A percentile compares a stretch with the other conserved stretches of the same genome.
Evolutionary conservation across 2,888 invertebrate genomes (phyloP).

Genomic region (Gandaritis pyraliata): DNA sequence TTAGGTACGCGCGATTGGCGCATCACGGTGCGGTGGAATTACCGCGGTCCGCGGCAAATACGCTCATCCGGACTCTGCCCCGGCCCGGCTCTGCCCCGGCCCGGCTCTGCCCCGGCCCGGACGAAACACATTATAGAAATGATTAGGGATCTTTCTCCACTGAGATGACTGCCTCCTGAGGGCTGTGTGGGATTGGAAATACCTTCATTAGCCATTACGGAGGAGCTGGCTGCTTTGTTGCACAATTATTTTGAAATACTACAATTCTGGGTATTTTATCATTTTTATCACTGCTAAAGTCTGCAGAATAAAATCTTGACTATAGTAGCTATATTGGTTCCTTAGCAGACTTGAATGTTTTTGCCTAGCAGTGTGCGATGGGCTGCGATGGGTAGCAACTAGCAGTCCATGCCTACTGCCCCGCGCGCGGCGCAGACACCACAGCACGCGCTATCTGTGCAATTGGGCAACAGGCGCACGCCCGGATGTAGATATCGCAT

Average conservation of each 20-base stretch:
- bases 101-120: slow-evolving; percentile 1
- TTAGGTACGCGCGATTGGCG: slow-evolving; percentile 15
- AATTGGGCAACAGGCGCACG: slow-evolving; percentile 28
- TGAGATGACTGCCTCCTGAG: slow-evolving; percentile 14
- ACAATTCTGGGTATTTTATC: too few relatives aligned
- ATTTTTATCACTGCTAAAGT: too few relatives aligned
- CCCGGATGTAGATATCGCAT: slow-evolving; percentile 36
- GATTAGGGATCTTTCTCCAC: slow-evolving; percentile 27
- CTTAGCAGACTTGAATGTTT: background rate
- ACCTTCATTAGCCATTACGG: slow-evolving; percentile 5
- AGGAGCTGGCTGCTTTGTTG: background rate
- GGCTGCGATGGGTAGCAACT: background rate
- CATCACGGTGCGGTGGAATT: slow-evolving; percentile 10
- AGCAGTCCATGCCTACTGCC: background rate
- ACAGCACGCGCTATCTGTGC: slow-evolving; percentile 13
- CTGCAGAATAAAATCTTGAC: too few relatives aligned
- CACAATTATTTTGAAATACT: background rate
- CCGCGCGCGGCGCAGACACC: background rate
- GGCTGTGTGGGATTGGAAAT: slow-evolving; percentile 7
- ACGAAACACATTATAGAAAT: slow-evolving; percentile 31
- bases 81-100: background rate
- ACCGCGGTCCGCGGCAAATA: slow-evolving; percentile 15
- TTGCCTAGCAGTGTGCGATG: background rate
- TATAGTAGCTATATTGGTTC: too few relatives aligned
- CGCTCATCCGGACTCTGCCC: background rate